Base-by-base conservation (phyloP, 2,113 vertebrate species). In the Synchiropus splendidus region DNA sequence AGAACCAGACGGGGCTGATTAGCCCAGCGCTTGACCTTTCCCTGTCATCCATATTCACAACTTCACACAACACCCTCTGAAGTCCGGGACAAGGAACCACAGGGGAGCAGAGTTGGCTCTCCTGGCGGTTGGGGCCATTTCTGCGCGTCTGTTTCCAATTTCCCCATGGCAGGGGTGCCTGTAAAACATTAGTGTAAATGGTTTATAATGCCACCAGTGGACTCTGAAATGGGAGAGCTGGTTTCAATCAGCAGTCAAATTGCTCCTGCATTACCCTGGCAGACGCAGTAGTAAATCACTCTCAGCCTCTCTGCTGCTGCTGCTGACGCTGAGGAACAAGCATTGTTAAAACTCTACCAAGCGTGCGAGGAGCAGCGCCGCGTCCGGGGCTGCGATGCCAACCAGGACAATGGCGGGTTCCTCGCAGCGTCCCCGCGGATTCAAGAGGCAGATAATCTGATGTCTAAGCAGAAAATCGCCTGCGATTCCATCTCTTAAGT, bases 211-310 rank as follows among this genome's bases (percentile, higher is more conserved):
- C 80, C 81, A 79, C 79, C 78, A 70, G 61, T 71, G 70, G 80
- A 77, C 67, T 75, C 70, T 75, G 58, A 79, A 84, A 79, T 77
- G 59, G 67, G 66, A 78, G 83, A 74, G 75, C 85, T 85, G 83
- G 77, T 86, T 83, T 78, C 80, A 86, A 86, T 87, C 83, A 85
- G 78, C 79, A 84, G 77, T 75, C 80, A 79, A 81, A 85, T 82
- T 82, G 77, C 78, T 75, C 67, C 62, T 61, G 64, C 72, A 79
- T 83, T 83, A 82, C 76, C 64, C 52, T 72, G 5, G 59, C 49
- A 67, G 71, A 76, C 54, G 64, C 66, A 64, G 63, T 51, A 57
- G 55, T 77, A 77, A 76, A 72, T 79, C 76, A 72, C 67, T 66
- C 41, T 39, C 54, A 57, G 67, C 67, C 64, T 66, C 58, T 49